Conservation (phyloP, 2,797 vertebrate genomes). For the Epinephelus malabaricus region DNA sequence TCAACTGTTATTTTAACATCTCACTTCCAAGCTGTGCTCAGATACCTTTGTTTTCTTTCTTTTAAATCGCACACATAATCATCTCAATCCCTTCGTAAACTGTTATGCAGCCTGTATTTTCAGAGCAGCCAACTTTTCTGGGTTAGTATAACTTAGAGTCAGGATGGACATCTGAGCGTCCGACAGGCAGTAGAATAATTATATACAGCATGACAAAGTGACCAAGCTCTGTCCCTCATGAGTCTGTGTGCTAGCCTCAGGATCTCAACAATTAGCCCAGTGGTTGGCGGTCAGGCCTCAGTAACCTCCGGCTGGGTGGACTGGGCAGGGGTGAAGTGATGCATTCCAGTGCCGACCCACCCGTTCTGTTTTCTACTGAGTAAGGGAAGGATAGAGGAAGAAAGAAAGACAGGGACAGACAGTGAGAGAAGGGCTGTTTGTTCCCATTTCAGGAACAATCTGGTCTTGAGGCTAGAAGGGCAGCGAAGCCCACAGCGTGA, state of each 20-base stretch:
- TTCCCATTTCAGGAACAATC: slow-evolving; percentile 64
- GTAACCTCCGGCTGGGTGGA: slow-evolving; percentile 53
- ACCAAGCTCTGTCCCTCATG: neutral
- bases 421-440: slow-evolving; percentile 63
- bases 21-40: neutral
- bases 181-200: neutral
- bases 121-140: neutral
- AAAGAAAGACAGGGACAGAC: slow-evolving; percentile 14
- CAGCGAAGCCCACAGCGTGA: slow-evolving; percentile 61
- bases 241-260: neutral
- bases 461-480: slow-evolving; percentile 52
- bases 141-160: neutral
- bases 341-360: slow-evolving; percentile 62
- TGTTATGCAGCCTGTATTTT: neutral
- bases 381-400: slow-evolving; percentile 7
- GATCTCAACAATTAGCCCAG: slow-evolving; percentile 43
- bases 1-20: slow-evolving; percentile 6
- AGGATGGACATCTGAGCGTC: neutral
- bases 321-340: slow-evolving; percentile 44
- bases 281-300: slow-evolving; percentile 47
- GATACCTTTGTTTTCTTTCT: neutral
- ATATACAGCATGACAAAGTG: neutral
- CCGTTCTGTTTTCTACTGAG: slow-evolving; percentile 55
- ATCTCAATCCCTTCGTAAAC: neutral
- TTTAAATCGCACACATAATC: neutral